A percentile compares a stretch with the other conserved stretches of the same genome.
Evolutionary conservation across 2,113 vertebrate genomes (phyloP).

Genomic region (Bolborhynchus lineola): DNA sequence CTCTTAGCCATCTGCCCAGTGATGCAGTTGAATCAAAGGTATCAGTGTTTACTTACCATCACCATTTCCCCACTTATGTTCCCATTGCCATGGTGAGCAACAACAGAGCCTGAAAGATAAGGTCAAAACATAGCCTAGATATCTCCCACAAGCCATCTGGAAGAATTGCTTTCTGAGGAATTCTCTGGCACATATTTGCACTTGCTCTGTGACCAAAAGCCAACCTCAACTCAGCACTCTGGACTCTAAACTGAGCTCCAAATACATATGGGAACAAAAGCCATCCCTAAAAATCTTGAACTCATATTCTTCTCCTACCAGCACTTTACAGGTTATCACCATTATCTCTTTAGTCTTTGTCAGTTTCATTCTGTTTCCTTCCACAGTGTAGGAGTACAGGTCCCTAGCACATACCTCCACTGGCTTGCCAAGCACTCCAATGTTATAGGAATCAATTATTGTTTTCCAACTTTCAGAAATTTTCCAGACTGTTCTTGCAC

Average conservation of each 20-base stretch:
- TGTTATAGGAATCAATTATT: not conserved
- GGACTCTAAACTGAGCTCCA: not conserved
- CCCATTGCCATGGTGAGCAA: conserved; percentile 1
- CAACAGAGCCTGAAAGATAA: conserved; percentile 6
- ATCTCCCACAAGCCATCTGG: conserved; percentile 25
- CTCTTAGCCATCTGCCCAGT: not conserved
- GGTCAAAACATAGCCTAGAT: conserved; percentile 9
- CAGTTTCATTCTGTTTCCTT: not conserved
- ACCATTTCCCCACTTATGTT: not conserved
- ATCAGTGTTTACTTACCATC: not conserved
- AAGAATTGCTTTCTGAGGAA: not conserved
- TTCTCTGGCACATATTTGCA: not conserved
- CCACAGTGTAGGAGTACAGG: not conserved
- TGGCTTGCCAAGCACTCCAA: not conserved
- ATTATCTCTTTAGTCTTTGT: not conserved
- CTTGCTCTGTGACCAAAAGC: not conserved
- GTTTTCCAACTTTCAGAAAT: not conserved
- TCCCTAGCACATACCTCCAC: not conserved
- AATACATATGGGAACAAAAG: not conserved
- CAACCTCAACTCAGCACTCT: not conserved
- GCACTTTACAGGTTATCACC: not conserved
- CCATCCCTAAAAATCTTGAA: not conserved
- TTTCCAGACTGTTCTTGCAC: not conserved
- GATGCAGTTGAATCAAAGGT: not conserved
- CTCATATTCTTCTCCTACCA: not conserved